Conservation (phyloP, 2,797 vertebrate genomes). For the Enteromius treurensis region DNA sequence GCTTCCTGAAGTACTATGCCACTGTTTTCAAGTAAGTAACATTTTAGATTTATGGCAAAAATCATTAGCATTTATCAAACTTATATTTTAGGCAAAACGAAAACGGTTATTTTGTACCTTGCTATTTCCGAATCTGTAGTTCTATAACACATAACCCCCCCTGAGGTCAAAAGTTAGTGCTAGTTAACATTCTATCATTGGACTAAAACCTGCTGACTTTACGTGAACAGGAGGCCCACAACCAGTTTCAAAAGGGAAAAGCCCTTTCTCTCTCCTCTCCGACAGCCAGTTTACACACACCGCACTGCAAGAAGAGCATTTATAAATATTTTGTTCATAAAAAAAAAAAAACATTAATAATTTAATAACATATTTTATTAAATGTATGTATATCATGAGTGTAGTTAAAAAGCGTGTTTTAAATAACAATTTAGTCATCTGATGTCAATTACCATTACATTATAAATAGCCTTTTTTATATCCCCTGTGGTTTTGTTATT, state of each 20-base stretch:
- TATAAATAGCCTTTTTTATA: too few relatives aligned
- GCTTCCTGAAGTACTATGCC: constrained; percentile 94
- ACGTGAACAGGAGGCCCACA: neutral
- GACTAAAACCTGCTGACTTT: neutral
- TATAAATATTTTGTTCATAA: too few relatives aligned
- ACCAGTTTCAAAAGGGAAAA: neutral
- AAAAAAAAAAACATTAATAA: too few relatives aligned
- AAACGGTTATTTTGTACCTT: neutral
- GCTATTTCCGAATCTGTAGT: neutral
- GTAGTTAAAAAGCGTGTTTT: too few relatives aligned
- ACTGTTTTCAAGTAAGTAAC: constrained; percentile 89
- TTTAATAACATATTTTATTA: too few relatives aligned
- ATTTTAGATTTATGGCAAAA: constrained; percentile 47
- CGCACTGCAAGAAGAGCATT: too few relatives aligned
- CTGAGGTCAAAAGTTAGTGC: neutral
- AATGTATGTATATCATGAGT: too few relatives aligned
- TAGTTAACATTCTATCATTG: neutral
- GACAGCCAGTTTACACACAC: too few relatives aligned
- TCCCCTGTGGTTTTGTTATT: neutral
- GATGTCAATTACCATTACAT: too few relatives aligned
- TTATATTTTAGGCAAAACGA: neutral
- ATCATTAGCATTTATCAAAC: neutral
- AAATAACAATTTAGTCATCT: too few relatives aligned
- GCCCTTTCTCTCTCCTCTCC: too few relatives aligned
- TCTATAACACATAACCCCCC: neutral